Base-by-base conservation (phyloP, 1,140 invertebrate genomes). In the Hestina assimilis region DNA sequence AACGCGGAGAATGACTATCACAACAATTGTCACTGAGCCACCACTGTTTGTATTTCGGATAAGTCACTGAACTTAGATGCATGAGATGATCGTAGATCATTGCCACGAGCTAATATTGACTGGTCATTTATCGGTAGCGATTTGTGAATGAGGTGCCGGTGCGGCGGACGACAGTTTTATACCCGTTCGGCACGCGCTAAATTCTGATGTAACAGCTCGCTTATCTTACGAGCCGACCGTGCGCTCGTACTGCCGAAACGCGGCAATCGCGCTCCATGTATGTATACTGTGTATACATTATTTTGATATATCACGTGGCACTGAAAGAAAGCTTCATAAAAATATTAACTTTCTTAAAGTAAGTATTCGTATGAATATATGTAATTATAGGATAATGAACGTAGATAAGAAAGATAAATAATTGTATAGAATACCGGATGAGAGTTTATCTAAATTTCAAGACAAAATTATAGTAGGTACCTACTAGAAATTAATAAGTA, bases 21-120 rank as follows among this genome's bases (percentile, higher is more conserved):
- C 84, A 84, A 69, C 69, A 82, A 65, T 87, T 84, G 72, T 87
- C 84, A 87, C 84, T 85, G 59, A 80, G 66, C 84, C 84, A 87
- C 82, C 80, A 81, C 76, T 83, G 79, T 77, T 83, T 74, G 80
- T 75, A 75, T 66, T 79, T 66, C 21, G 64, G 63, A 63, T 76
- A 66, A 66, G 72, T 72, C 57, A 76, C 53, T 57, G 61, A 68
- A 64, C 74, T 63, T 68, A 77, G 62, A 82, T 81, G 63, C 82
- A 87, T 84, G 82, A 70, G 76, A n/a, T n/a, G n/a, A 80, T 77
- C 76, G 82, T 77, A 76, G 75, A 85, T 73, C 84, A 87, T 87
- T 87, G 77, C 84, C 82, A 87, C 84, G 62, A 80, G 72, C 54
- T 83, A 83, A 66, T 75, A 73, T 71, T 35, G 68, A 74, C 62